These are phyloP conservation scores for Colostygia pectinataria DNA, from an alignment of 2,888 invertebrate species.

Conservation along the genomic window DNA sequence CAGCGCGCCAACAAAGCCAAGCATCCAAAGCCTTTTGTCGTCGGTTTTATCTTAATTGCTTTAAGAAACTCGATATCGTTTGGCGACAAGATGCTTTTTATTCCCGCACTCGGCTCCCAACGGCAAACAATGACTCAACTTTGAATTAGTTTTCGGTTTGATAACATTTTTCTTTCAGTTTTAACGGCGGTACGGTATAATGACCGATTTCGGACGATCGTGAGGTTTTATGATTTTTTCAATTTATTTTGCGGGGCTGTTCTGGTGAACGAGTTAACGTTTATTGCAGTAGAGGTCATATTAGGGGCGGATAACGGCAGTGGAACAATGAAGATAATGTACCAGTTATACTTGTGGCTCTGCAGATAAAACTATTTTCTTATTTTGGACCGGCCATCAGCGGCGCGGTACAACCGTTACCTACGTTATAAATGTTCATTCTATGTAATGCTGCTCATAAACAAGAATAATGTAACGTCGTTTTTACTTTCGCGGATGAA, in stretches of 20 bases:
- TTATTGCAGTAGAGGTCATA: slow-evolving; percentile 37
- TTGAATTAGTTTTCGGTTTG: slow-evolving; percentile 76
- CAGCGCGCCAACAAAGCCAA: slow-evolving; percentile 26
- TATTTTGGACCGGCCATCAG: slow-evolving; percentile 11
- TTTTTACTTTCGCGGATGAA: not conserved
- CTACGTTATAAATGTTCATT: slow-evolving; percentile 5
- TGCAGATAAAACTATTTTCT: slow-evolving; percentile 22
- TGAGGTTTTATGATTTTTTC: slow-evolving; percentile 52
- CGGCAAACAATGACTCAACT: slow-evolving; percentile 71
- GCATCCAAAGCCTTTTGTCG: slow-evolving; percentile 54
- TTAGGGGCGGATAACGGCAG: slow-evolving; percentile 27
- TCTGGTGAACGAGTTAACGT: slow-evolving; percentile 21
- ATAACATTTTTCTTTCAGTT: slow-evolving; percentile 55
- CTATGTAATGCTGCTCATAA: slow-evolving; percentile 4
- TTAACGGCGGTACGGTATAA: slow-evolving; percentile 59
- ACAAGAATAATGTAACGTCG: not conserved
- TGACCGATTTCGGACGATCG: slow-evolving; percentile 54
- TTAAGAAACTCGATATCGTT: slow-evolving; percentile 80
- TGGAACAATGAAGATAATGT: slow-evolving; percentile 29
- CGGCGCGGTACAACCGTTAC: slow-evolving; percentile 1
- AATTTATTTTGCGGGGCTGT: slow-evolving; percentile 44
- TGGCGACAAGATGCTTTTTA: slow-evolving; percentile 76
- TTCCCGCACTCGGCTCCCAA: slow-evolving; percentile 22
- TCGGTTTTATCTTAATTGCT: slow-evolving; percentile 80
- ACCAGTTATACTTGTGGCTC: slow-evolving; percentile 17